Evolutionary conservation across 2,888 invertebrate species (phyloP), one percentile per base, ranked within the genome.

Genomic region (Amitus sp.): DNA sequence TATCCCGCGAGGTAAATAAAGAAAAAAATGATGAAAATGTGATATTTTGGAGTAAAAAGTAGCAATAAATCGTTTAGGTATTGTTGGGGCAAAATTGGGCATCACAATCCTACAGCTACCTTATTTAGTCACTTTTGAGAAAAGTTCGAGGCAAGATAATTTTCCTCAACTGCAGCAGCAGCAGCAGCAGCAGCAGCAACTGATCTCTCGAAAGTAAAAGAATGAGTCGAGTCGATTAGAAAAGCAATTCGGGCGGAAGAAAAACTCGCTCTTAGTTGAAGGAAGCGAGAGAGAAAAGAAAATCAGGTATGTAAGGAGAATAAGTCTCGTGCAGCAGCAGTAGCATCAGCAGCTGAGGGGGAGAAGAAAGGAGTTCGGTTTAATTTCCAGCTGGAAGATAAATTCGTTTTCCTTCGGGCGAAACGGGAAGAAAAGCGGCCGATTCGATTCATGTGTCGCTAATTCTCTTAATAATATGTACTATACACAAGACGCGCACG

Each of bases 311-410:
- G n/a, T 15, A 13, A 39, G 13, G 7, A 15, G 39, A 17, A 39
- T 7, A 39, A 39, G 39, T 39, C 39, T 7, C 2, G 13, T 12
- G 15, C 15, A 3, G 17, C 27, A 54, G 52, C 47, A 48, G 17
- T 13, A 7, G 39, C 17, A 58, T 56, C 50, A 63, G 40, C 54
- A 61, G 30, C 48, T 43, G 63, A 49, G 52, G 67, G 18, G 2
- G 9, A n/a, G 47, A 63, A 59, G n/a, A 65, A 69, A 62, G 68
- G 70, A 66, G 71, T 69, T 71, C 73, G 74, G 76, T 77, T 75
- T 79, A 78, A 79, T 79, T 78, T 79, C 72, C 74, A 75, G 71
- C 63, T 51, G 71, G 71, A 75, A 78, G 75, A 78, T 79, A 77
- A 79, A 79, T 78, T 78, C 69, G 66, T 69, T 50, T 45, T 37